phyloP scores from a whole-genome alignment of 1,140 invertebrate species.

The Ips typographus region DNA sequence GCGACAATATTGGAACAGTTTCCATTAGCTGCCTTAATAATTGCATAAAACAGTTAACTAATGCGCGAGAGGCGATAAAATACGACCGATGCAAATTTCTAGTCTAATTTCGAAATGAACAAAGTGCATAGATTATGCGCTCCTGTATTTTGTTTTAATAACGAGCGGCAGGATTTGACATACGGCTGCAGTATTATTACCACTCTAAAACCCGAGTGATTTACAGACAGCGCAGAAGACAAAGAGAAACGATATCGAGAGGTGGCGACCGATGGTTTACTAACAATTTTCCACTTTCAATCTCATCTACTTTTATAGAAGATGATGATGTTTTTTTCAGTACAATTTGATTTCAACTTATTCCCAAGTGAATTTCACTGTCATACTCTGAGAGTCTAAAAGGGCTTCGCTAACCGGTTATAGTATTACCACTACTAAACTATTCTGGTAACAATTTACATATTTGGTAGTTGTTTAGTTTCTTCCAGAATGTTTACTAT shows the following conservation, averaged over 20 bases:
- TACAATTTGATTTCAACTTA: too few species aligned
- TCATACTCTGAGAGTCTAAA: too few species aligned
- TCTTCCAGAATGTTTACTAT: too few species aligned
- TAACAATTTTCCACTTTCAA: too few species aligned
- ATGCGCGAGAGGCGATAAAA: conserved; percentile 15
- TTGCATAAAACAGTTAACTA: conserved; percentile 23
- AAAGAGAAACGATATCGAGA: conserved; percentile 5
- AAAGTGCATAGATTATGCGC: conserved; percentile 30
- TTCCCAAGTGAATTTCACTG: too few species aligned
- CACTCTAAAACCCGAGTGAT: conserved; percentile 21
- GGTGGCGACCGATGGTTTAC: not conserved
- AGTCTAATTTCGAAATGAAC: conserved; percentile 24
- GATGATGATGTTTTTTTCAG: too few species aligned
- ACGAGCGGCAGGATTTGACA: conserved; percentile 26
- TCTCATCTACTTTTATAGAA: too few species aligned
- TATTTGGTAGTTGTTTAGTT: too few species aligned
- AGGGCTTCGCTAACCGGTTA: too few species aligned
- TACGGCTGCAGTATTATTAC: conserved; percentile 26
- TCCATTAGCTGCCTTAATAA: conserved; percentile 7
- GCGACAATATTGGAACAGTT: not conserved
- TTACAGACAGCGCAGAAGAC: conserved; percentile 9
- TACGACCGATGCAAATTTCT: conserved; percentile 16
- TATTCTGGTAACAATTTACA: too few species aligned
- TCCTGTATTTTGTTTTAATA: conserved; percentile 31
- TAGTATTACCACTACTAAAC: too few species aligned